phyloP scores from a whole-genome alignment of 2,888 invertebrate genomes.

The Pollenia labialis region DNA sequence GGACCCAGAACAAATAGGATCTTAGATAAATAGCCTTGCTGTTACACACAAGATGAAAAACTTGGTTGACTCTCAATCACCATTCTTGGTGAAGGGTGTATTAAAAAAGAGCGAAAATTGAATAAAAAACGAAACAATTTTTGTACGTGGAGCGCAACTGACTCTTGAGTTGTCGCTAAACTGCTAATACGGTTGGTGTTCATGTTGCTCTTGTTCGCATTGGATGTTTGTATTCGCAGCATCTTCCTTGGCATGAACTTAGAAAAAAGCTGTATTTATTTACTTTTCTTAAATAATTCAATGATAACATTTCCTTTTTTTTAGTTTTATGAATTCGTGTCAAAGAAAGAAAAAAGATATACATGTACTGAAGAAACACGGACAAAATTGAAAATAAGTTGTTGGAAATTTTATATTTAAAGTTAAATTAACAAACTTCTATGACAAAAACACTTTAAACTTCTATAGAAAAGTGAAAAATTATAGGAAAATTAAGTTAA shows the following conservation, averaged over 20 bases:
- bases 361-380: background rate
- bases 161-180: slow-evolving; percentile 19
- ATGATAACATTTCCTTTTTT: slow-evolving; percentile 40
- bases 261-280: slow-evolving; percentile 29
- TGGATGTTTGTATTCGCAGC: slow-evolving; percentile 7
- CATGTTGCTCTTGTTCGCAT: background rate
- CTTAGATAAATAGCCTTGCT: too few species aligned
- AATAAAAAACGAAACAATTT: slow-evolving; percentile 41
- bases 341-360: background rate
- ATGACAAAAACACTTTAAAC: background rate
- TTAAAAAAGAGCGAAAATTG: background rate
- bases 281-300: slow-evolving; percentile 57
- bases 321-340: background rate
- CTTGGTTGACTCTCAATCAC: too few species aligned
- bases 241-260: slow-evolving; percentile 11
- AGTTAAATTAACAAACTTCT: background rate
- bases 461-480: too few species aligned
- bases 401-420: background rate
- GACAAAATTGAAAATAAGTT: slow-evolving; percentile 1
- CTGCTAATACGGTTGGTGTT: background rate
- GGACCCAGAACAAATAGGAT: too few species aligned
- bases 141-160: slow-evolving; percentile 39
- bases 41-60: too few species aligned
- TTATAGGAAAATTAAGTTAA: too few species aligned
- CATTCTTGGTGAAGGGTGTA: too few species aligned